Conservation (phyloP, 1,140 invertebrate species). For the Hydropsyche tenuis region DNA sequence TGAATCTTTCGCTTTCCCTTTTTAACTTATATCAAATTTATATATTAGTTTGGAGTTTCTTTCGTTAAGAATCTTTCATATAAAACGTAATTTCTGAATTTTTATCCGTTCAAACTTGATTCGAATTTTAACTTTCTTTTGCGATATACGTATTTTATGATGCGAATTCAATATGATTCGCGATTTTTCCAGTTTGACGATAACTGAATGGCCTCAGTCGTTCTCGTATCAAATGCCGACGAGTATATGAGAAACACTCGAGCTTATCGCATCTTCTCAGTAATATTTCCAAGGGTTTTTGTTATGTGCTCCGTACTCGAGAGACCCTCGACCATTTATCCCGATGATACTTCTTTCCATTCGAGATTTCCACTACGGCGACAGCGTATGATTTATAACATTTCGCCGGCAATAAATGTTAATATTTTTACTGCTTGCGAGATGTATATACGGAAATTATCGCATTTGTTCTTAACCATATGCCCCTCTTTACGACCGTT, state of each 20-base stretch:
- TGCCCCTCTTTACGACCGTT: conserved; percentile 18
- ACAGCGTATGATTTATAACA: no score
- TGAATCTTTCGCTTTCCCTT: no score
- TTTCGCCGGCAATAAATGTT: no score
- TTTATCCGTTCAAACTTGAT: no score
- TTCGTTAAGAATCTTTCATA: no score
- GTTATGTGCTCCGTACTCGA: conserved; percentile 6
- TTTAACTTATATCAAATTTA: no score
- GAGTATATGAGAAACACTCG: background rate
- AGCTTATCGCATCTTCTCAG: background rate
- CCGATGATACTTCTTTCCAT: conserved; percentile 20
- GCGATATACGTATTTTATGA: background rate
- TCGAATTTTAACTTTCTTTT: no score
- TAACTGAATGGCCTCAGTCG: background rate
- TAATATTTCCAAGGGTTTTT: conserved; percentile 17
- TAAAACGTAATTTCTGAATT: no score
- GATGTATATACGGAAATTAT: background rate
- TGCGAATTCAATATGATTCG: background rate
- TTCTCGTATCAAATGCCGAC: background rate
- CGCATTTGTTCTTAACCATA: conserved; percentile 11
- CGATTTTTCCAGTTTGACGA: background rate
- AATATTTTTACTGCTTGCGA: no score
- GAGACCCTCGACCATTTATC: conserved; percentile 16
- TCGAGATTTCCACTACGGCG: background rate
- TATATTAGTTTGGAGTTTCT: no score